Base-by-base conservation (phyloP, 2,888 invertebrate species). In the Cremastinae sp. region DNA sequence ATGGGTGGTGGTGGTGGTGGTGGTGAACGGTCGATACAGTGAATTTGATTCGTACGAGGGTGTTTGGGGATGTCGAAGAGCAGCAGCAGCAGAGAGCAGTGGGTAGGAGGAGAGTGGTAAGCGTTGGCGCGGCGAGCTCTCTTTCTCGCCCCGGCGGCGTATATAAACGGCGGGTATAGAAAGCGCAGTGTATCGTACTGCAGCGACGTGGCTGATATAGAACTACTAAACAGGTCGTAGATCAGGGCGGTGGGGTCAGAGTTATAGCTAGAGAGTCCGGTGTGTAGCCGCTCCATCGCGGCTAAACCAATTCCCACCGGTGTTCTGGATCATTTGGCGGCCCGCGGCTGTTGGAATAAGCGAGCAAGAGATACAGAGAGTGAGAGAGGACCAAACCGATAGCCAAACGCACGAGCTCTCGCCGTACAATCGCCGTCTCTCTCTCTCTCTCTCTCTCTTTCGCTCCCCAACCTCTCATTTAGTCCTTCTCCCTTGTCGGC, bases 201-300 rank as follows among this genome's bases (percentile, higher is more conserved):
- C 69, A 74, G 78, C 76, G 69, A 78, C 69, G 64, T 79, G 84
- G 85, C 87, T 89, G 88, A 89, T 89, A 88, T 88, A 88, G 87
- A 88, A 88, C 88, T 87, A 87, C 88, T 89, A 89, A 89, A 89
- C 89, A 89, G 89, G 86, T 87, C 87, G 88, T 89, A 89, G 86
- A 88, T 89, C 88, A 89, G 86, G 80, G 78, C 69, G 84, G 79
- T 71, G 71, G 85, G 70, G 88, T 88, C 89, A 88, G 76, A 77
- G 88, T 89, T 89, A 89, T 86, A 85, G 86, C 83, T 66, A 78
- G 73, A 64, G 70, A 73, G 78, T 58, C 69, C 74, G 64, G 59
- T 76, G 73, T 53, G 70, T 70, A 68, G 73, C 73, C 78, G 71
- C 74, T 79, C 82, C 80, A 80, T 83, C 83, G 85, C 83, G 82